Percentiles rank a stretch among this genome's conserved stretches.
Evolutionary conservation across 92 coral and sea anemone species (phyloP).

Genomic region (Meandrina meandrites): DNA sequence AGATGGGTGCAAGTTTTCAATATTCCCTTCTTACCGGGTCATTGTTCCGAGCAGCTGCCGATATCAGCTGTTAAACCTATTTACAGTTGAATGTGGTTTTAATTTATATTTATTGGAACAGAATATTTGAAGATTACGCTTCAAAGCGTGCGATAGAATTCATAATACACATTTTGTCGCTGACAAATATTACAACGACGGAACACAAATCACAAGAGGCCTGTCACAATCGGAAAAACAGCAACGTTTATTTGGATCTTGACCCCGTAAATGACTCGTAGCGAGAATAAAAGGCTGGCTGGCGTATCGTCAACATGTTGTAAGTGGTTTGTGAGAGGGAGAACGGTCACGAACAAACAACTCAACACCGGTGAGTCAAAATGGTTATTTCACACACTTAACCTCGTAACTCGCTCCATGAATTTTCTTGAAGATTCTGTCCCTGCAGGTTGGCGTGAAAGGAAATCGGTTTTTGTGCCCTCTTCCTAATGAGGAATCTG

Average conservation of each 20-base stretch:
- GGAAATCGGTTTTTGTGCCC: constrained; percentile 1
- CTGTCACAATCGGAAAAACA: constrained; percentile 31
- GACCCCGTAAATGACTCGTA: constrained; percentile 67
- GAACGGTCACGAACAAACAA: constrained; percentile 34
- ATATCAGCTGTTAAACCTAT: constrained; percentile 82
- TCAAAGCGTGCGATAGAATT: constrained; percentile 73
- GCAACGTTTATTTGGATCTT: constrained; percentile 52
- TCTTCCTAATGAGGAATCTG: constrained; percentile 63
- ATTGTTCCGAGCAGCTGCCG: constrained; percentile 96
- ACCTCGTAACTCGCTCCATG: constrained; percentile 22
- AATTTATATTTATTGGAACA: constrained; percentile 71
- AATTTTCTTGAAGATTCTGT: neutral
- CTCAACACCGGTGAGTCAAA: constrained; percentile 51
- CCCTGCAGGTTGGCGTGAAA: neutral
- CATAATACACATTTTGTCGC: constrained; percentile 43
- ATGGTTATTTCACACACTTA: constrained; percentile 38
- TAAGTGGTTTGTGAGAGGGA: constrained; percentile 41
- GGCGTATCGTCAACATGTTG: constrained; percentile 31
- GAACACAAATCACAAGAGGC: constrained; percentile 38
- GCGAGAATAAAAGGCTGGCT: constrained; percentile 30
- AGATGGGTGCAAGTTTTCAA: constrained; percentile 86
- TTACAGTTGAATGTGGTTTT: constrained; percentile 80
- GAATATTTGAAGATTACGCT: constrained; percentile 66
- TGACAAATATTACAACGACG: constrained; percentile 46
- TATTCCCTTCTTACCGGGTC: constrained; percentile 83